These are phyloP conservation scores for Protosalanx chinensis DNA, from an alignment of 2,797 vertebrate species.

Conservation along the genomic window DNA sequence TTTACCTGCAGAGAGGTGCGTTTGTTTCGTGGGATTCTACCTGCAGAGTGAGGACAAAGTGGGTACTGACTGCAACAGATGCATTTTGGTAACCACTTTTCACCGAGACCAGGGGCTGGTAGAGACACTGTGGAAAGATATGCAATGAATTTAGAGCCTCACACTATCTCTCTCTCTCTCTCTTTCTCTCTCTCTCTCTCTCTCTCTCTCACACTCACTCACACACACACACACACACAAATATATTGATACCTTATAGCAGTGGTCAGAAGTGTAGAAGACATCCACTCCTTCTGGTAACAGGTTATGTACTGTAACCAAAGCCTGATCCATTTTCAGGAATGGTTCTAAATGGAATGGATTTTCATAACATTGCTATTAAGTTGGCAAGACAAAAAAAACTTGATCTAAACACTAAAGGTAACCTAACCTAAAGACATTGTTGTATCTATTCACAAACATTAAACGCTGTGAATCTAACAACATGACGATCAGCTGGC, in stretches of 20 bases:
- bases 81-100: slow-evolving; percentile 56
- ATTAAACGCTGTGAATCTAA: not conserved
- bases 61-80: slow-evolving; percentile 63
- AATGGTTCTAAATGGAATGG: slow-evolving; percentile 40
- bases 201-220: too few relatives aligned
- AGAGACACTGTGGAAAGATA: slow-evolving; percentile 58
- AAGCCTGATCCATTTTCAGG: slow-evolving; percentile 75
- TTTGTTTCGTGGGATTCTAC: slow-evolving; percentile 47
- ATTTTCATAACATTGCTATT: slow-evolving; percentile 13
- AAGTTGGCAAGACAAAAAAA: not conserved
- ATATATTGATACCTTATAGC: slow-evolving; percentile 65
- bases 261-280: slow-evolving; percentile 61
- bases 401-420: slow-evolving; percentile 39
- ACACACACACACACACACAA: too few relatives aligned
- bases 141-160: not conserved
- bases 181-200: too few relatives aligned
- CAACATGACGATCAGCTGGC: too few relatives aligned
- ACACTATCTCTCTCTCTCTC: not conserved
- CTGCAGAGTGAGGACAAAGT: slow-evolving; percentile 61
- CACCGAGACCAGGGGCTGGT: slow-evolving; percentile 58
- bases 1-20: slow-evolving; percentile 72
- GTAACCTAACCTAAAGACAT: slow-evolving; percentile 15
- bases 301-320: slow-evolving; percentile 70
- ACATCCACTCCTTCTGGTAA: slow-evolving; percentile 61
- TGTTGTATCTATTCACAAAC: not conserved